Evolutionary conservation across 1,140 invertebrate species (phyloP).

Genomic region (Trichogramma pretiosum): DNA sequence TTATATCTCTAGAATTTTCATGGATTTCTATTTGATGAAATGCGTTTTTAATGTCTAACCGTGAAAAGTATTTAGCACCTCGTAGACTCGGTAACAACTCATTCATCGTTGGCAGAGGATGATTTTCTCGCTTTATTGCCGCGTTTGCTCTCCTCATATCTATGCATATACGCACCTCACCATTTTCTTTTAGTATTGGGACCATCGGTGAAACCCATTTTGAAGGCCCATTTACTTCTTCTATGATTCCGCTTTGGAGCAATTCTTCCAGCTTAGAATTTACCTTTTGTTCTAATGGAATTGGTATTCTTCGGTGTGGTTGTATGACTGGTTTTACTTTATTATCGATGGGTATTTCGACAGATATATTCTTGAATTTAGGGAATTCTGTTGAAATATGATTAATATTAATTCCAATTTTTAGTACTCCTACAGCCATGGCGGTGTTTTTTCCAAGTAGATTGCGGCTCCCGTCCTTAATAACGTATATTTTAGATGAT

Average conservation of each 20-base stretch:
- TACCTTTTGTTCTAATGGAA: conserved; percentile 20
- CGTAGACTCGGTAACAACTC: conserved; percentile 20
- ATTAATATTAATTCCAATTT: conserved; percentile 13
- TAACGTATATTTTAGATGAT: no score
- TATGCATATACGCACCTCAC: conserved; percentile 27
- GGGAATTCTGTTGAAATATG: conserved; percentile 11
- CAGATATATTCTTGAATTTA: conserved; percentile 23
- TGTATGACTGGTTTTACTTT: conserved; percentile 23
- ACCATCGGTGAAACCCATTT: conserved; percentile 27
- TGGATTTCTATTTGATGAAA: conserved; percentile 29
- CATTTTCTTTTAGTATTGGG: conserved; percentile 21
- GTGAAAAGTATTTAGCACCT: conserved; percentile 25
- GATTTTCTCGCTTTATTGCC: conserved; percentile 26
- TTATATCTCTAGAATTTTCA: conserved; percentile 16
- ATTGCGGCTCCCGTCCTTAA: conserved; percentile 3
- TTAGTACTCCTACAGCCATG: conserved; percentile 13
- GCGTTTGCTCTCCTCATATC: conserved; percentile 25
- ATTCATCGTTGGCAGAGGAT: conserved; percentile 26
- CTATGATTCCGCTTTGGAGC: conserved; percentile 22
- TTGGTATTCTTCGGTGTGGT: conserved; percentile 20
- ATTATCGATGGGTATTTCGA: conserved; percentile 24
- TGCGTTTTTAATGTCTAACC: conserved; percentile 25
- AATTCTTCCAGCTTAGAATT: conserved; percentile 20
- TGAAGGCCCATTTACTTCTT: conserved; percentile 20
- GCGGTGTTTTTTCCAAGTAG: conserved; percentile 16